A percentile compares a stretch with the other conserved stretches of the same genome.
These are phyloP conservation scores for Hestina assimilis DNA, from an alignment of 1,140 invertebrate genomes.

Conservation along the genomic window DNA sequence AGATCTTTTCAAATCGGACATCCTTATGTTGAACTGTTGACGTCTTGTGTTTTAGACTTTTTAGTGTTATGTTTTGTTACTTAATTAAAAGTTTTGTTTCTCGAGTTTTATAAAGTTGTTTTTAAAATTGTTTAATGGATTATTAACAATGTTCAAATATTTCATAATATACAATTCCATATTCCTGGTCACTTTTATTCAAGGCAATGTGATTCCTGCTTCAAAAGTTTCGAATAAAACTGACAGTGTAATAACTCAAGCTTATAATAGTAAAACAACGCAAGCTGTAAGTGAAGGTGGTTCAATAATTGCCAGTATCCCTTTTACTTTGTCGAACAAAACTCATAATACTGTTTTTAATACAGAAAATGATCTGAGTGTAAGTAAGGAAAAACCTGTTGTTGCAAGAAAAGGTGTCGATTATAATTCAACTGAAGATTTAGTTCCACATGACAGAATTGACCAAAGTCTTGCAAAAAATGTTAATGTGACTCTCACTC, in stretches of 20 bases:
- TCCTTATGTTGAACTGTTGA: no score
- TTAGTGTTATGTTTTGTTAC: neutral
- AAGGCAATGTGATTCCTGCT: constrained; percentile 14
- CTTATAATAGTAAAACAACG: constrained; percentile 32
- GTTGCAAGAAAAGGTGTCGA: constrained; percentile 51
- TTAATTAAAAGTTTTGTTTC: constrained; percentile 12
- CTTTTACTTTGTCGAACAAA: constrained; percentile 36
- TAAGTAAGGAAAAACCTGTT: constrained; percentile 44
- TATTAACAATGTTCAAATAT: constrained; percentile 34
- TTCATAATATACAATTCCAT: constrained; percentile 33
- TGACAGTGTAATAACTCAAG: neutral
- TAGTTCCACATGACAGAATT: neutral
- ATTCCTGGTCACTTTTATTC: constrained; percentile 30
- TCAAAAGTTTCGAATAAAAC: neutral
- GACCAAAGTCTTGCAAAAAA: neutral
- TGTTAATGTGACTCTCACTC: neutral
- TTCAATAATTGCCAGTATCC: constrained; percentile 30
- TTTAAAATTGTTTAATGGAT: constrained; percentile 6
- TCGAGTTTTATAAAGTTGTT: neutral
- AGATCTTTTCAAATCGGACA: no score
- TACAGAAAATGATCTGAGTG: constrained; percentile 41
- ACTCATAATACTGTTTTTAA: constrained; percentile 35
- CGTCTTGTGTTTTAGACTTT: constrained; percentile 7
- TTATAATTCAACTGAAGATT: constrained; percentile 13
- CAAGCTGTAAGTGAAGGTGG: constrained; percentile 47